Evolutionary conservation across 1,140 invertebrate species (phyloP).

Genomic region (Drosophila pectinifera): DNA sequence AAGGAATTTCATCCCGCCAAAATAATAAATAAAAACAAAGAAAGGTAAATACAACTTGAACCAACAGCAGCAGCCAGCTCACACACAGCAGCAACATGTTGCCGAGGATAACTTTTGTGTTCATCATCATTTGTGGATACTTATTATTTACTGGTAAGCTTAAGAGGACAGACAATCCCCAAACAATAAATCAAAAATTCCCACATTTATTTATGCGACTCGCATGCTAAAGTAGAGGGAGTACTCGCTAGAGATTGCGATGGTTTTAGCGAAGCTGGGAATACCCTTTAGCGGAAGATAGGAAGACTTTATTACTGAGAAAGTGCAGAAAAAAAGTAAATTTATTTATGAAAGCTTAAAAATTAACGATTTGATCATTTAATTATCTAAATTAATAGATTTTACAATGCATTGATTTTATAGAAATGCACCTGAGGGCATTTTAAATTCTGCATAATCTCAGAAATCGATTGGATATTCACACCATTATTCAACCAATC

Average conservation of each 20-base stretch:
- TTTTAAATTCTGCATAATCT: no score
- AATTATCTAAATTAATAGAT: no score
- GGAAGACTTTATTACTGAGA: no score
- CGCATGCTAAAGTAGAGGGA: slow-evolving; percentile 23
- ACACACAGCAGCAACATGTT: slow-evolving; percentile 68
- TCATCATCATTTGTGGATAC: slow-evolving; percentile 76
- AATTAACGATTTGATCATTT: no score
- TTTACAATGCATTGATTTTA: no score
- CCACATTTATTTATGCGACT: slow-evolving; percentile 55
- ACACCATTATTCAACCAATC: not conserved
- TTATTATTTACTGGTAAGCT: slow-evolving; percentile 12
- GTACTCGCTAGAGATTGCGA: not conserved
- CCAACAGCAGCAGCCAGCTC: slow-evolving; percentile 16
- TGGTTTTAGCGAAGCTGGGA: not conserved
- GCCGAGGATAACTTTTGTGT: slow-evolving; percentile 74
- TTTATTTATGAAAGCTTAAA: not conserved
- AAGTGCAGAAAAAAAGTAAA: not conserved
- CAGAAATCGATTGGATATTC: not conserved
- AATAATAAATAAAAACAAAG: slow-evolving; percentile 7
- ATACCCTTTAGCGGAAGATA: not conserved
- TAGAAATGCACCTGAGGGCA: no score
- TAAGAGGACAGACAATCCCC: slow-evolving; percentile 16
- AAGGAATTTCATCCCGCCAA: not conserved
- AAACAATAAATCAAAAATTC: slow-evolving; percentile 54
- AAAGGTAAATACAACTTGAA: slow-evolving; percentile 3